These are phyloP conservation scores for Okamejei kenojei DNA, from an alignment of 2,797 vertebrate species.

Conservation along the genomic window DNA sequence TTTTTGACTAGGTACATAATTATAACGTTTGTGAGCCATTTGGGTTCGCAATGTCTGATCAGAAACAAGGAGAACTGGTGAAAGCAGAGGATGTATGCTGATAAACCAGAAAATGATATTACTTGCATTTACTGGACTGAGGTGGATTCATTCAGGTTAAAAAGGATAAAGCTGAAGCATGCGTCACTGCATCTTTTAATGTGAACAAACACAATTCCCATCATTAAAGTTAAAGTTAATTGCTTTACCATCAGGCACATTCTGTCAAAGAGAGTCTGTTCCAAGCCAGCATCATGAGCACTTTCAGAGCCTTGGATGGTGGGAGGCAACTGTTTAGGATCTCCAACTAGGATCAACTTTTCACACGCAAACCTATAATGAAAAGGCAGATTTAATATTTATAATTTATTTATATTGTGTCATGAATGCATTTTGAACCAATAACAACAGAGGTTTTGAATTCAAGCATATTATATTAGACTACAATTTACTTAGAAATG, in stretches of 20 bases:
- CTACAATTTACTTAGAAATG: neutral
- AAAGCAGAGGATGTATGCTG: neutral
- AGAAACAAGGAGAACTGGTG: neutral
- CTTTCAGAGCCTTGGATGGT: constrained; percentile 67
- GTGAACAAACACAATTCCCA: neutral
- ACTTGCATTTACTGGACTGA: too few species aligned
- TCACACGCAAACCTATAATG: constrained; percentile 63
- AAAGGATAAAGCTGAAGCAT: constrained; percentile 1
- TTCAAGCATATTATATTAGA: neutral
- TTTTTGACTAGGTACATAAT: neutral
- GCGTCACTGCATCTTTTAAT: neutral
- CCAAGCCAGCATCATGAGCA: constrained; percentile 57
- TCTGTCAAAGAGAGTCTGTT: constrained; percentile 67
- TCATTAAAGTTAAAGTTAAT: neutral
- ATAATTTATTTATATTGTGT: neutral
- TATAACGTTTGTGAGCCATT: neutral
- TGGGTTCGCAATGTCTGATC: neutral
- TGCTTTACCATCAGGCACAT: constrained; percentile 61
- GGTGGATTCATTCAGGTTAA: neutral
- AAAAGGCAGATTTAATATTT: neutral
- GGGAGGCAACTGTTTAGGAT: constrained; percentile 64
- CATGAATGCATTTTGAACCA: neutral
- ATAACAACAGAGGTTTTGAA: neutral
- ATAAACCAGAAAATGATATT: neutral
- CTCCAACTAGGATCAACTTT: constrained; percentile 66